Conservation (phyloP, 2,888 invertebrate genomes). For the Agriopis marginaria region DNA sequence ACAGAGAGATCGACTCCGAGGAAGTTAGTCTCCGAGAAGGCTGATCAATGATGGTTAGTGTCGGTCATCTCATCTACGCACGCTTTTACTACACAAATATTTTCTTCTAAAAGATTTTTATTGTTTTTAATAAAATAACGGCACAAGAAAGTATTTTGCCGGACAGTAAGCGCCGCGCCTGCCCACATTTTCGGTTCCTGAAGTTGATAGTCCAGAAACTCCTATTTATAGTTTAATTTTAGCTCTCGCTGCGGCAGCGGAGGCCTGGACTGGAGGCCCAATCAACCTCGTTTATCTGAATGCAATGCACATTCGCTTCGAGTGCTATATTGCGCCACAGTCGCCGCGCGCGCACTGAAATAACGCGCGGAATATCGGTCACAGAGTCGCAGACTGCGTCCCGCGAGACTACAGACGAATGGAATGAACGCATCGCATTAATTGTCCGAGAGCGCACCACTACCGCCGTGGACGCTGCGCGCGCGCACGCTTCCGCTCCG, state of each 20-base stretch:
- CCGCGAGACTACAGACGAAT: conserved; percentile 63
- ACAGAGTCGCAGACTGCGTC: conserved; percentile 51
- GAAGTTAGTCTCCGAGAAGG: no score
- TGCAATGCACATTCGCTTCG: conserved; percentile 80
- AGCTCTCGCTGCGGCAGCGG: conserved; percentile 1
- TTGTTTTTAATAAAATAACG: no score
- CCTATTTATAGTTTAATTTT: not conserved
- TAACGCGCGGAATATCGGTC: conserved; percentile 84
- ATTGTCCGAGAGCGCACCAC: conserved; percentile 68
- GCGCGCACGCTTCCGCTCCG: conserved; percentile 77
- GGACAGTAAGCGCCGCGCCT: not conserved
- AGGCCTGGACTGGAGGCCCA: conserved; percentile 5
- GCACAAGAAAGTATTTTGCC: not conserved
- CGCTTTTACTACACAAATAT: no score
- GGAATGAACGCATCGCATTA: conserved; percentile 80
- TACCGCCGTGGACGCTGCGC: conserved; percentile 75
- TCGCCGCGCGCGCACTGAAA: conserved; percentile 67
- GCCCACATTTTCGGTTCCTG: no score
- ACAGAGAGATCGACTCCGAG: no score
- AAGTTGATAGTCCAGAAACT: not conserved
- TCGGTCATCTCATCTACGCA: no score
- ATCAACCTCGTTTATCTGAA: conserved; percentile 70
- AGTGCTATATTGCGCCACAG: conserved; percentile 81
- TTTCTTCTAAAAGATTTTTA: no score
- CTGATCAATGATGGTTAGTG: no score